Conservation (phyloP, 2,113 vertebrate species). For the Pycnonotus jocosus region DNA sequence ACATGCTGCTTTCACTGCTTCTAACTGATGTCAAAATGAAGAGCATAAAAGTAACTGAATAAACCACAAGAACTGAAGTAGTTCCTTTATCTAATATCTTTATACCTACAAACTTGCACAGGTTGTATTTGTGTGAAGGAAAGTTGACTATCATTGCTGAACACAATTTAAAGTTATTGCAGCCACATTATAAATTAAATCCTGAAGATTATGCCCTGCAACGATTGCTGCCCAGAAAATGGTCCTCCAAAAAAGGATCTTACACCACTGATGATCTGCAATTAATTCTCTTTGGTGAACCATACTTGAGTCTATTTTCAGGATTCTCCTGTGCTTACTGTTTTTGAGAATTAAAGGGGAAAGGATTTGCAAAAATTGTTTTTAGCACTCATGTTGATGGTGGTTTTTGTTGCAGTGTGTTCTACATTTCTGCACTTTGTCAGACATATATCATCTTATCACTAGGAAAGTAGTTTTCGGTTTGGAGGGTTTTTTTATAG, state of each 20-base stretch:
- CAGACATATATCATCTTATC: not conserved
- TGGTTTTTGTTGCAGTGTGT: fast-evolving
- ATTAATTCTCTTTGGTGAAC: not conserved
- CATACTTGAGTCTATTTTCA: not conserved
- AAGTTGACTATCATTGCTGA: not conserved
- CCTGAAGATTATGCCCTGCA: not conserved
- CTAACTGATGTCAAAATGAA: not conserved
- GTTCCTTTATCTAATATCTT: not conserved
- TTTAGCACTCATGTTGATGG: not conserved
- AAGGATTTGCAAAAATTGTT: not conserved
- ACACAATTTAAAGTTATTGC: not conserved
- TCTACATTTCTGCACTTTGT: not conserved
- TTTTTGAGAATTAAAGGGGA: not conserved
- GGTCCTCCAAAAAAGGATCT: not conserved
- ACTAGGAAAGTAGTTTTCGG: not conserved
- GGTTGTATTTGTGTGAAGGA: not conserved
- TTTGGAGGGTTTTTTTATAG: fast-evolving
- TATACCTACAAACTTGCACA: not conserved
- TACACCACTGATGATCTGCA: fast-evolving
- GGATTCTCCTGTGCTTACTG: not conserved
- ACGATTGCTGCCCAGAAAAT: not conserved
- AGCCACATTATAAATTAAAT: not conserved
- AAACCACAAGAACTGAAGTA: not conserved
- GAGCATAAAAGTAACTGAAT: not conserved
- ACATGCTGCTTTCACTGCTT: not conserved